Evolutionary conservation across 2,888 invertebrate genomes (phyloP), one percentile per base, ranked within the genome.

Genomic region (Nomada ruficornis): DNA sequence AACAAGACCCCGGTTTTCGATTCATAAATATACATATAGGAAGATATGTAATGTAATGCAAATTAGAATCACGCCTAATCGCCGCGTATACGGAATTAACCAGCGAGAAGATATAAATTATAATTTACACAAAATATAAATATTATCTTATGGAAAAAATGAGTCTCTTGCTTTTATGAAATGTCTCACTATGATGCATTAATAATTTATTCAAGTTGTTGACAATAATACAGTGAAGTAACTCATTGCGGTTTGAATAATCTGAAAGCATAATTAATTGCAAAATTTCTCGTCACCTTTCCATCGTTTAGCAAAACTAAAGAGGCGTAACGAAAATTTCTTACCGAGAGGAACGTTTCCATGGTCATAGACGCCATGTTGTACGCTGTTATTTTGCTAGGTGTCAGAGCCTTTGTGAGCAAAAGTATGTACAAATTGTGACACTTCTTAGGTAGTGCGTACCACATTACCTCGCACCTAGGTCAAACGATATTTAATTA

Each of bases 341-440:
- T 55, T 70, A 76, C 76, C 44, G 23, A 0, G 1, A 63, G 62
- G n/a, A 70, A 76, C 0, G 76, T 76, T 20, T 76, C 62, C 62
- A 76, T 62, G 0, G 26, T 42, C 20, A 75, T 29, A 0, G 52
- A 2, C 0, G 62, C 13, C 15, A 62, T 0, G 42, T 75, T 75
- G 0, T 54, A 60, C 20, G 75, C 69, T n/a, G 69, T 60, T 62
- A 75, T 23, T 29, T 69, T 42, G 4, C 20, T 52, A n/a, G 52
- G 50, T 42, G 1, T 26, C 13, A 26, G 11, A 23, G 13, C 52
- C 0, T 23, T 75, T 50, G 47, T 20, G 1, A 75, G 36, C n/a
- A 75, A 15, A 3, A 59, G 42, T 23, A 42, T 57, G 4, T 75
- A 75, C 13, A 75, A 42, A 42, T 4, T 57, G 2, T n/a, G 47